These are phyloP conservation scores for Phoxinus dragarum DNA, from an alignment of 2,797 vertebrate species.

Conservation along the genomic window DNA sequence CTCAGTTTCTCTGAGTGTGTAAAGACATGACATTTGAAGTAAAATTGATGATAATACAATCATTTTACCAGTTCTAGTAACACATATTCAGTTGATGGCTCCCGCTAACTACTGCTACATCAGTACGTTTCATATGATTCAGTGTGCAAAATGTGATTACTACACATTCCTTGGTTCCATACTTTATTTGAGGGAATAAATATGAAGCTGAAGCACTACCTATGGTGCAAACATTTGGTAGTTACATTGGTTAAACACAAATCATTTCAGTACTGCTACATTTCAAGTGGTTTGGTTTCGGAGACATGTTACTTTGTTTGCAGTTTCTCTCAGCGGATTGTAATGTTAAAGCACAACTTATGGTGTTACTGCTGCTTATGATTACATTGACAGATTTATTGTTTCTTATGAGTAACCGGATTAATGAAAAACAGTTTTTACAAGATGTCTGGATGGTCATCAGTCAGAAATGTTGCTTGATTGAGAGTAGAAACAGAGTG, in stretches of 20 bases:
- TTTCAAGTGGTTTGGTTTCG: not conserved
- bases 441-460: not conserved
- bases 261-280: not conserved
- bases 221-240: not conserved
- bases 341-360: not conserved
- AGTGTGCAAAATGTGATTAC: not conserved
- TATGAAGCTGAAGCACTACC: not conserved
- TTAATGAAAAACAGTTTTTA: not conserved
- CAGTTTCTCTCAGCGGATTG: not conserved
- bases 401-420: not conserved
- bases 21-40: too few species aligned
- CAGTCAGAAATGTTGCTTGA: not conserved
- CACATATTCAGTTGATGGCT: not conserved
- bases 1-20: too few species aligned
- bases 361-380: not conserved
- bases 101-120: not conserved
- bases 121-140: not conserved
- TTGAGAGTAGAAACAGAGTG: not conserved
- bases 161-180: constrained; percentile 4
- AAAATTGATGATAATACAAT: not conserved
- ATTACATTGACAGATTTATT: constrained; percentile 12
- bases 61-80: not conserved
- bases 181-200: not conserved
- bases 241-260: not conserved
- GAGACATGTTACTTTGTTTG: not conserved